phyloP scores from a whole-genome alignment of 2,113 vertebrate species.

The Tamias sibiricus region DNA sequence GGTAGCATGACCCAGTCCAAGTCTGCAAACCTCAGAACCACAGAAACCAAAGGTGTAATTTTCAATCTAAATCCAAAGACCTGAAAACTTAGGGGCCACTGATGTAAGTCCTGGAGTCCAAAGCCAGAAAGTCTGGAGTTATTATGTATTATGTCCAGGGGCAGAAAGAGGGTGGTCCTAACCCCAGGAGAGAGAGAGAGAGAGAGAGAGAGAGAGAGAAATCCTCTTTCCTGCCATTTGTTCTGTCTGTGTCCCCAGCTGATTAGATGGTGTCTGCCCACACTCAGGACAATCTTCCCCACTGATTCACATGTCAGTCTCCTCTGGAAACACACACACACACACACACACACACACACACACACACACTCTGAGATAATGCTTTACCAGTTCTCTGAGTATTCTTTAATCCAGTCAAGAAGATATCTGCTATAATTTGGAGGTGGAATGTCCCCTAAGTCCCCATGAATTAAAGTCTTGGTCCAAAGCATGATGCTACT shows the following conservation, averaged over 20 bases:
- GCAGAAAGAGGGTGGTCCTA: too few species aligned
- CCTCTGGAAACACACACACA: background rate
- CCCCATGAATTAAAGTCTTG: background rate
- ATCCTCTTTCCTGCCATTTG: background rate
- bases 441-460: background rate
- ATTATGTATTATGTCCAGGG: background rate
- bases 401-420: background rate
- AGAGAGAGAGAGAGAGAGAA: too few species aligned
- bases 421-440: background rate
- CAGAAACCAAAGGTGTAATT: background rate
- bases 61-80: background rate
- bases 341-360: too few species aligned
- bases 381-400: background rate
- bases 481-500: background rate
- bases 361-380: background rate
- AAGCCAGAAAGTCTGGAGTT: background rate
- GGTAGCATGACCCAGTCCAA: background rate
- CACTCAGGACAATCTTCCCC: background rate
- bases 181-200: background rate
- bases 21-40: background rate
- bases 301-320: background rate
- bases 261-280: background rate
- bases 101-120: background rate
- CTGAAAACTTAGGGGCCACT: background rate
- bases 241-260: background rate